Evolutionary conservation across 2,113 vertebrate genomes (phyloP).

Genomic region (Pelecanus crispus): DNA sequence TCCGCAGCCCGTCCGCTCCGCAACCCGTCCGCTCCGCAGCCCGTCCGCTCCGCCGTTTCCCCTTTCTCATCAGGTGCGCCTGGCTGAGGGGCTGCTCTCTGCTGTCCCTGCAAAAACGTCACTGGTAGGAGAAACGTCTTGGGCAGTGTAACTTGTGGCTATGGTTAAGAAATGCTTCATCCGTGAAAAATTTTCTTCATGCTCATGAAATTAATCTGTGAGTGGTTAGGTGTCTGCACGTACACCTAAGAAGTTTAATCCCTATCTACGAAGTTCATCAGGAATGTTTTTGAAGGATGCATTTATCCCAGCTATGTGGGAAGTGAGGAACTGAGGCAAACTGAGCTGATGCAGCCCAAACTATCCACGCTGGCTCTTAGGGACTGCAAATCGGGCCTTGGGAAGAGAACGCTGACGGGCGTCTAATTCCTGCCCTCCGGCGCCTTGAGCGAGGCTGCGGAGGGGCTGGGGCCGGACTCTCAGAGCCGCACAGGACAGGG

Average conservation of each 20-base stretch:
- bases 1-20: background rate
- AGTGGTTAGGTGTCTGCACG: background rate
- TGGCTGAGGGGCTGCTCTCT: background rate
- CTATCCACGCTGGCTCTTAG: accelerated
- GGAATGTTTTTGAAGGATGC: background rate
- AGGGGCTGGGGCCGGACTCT: background rate
- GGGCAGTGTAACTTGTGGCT: background rate
- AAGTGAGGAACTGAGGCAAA: background rate
- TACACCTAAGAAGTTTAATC: background rate
- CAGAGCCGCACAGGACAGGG: background rate
- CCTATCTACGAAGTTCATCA: background rate
- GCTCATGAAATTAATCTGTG: background rate
- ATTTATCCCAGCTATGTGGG: background rate
- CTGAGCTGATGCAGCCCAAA: background rate
- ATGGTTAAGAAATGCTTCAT: background rate
- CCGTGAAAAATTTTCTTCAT: background rate
- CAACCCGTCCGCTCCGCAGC: background rate
- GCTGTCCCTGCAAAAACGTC: background rate
- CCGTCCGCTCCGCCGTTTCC: background rate
- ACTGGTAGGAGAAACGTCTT: background rate
- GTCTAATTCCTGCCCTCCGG: background rate
- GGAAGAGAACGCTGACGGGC: background rate
- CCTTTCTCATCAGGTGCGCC: background rate
- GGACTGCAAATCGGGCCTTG: background rate
- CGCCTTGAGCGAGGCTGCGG: background rate